Evolutionary conservation across 2,888 invertebrate genomes (phyloP).

Genomic region (Trachelus tabidus): DNA sequence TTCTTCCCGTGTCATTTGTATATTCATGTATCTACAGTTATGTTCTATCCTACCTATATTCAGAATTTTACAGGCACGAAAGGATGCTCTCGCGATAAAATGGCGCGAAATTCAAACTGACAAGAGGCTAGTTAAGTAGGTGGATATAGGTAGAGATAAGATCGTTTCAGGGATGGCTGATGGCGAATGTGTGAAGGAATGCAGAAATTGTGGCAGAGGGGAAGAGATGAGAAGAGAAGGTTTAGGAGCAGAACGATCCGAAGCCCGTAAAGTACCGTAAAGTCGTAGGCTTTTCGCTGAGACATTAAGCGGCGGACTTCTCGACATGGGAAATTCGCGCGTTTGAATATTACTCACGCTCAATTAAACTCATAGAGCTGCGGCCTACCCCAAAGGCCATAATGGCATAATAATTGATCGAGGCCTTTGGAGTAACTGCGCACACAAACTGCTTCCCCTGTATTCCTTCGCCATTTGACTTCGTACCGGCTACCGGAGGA

Average conservation of each 20-base stretch:
- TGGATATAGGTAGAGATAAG: neutral
- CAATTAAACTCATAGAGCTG: conserved; percentile 56
- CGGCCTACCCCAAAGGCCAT: conserved; percentile 28
- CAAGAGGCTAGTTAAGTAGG: neutral
- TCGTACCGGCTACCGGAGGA: neutral
- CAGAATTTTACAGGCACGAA: neutral
- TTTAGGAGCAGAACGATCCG: neutral
- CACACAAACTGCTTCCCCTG: neutral
- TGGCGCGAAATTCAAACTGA: no score
- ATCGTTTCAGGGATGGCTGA: conserved; percentile 7
- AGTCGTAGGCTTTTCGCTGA: conserved; percentile 8
- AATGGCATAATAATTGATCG: conserved; percentile 51
- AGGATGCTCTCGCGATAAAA: no score
- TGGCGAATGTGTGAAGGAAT: conserved; percentile 22
- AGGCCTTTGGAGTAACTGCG: neutral
- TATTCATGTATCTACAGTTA: neutral
- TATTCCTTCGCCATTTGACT: neutral
- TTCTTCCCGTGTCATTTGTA: neutral
- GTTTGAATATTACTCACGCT: conserved; percentile 57
- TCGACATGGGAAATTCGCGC: conserved; percentile 32
- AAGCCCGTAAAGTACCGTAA: neutral
- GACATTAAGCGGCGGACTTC: conserved; percentile 37
- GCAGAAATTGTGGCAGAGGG: conserved; percentile 10
- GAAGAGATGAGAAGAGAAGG: conserved; percentile 9
- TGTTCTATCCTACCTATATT: neutral